A percentile compares a stretch with the other conserved stretches of the same genome.
Conservation (phyloP, 2,888 invertebrate species). For the Rhopalosiphum nymphaeae region DNA sequence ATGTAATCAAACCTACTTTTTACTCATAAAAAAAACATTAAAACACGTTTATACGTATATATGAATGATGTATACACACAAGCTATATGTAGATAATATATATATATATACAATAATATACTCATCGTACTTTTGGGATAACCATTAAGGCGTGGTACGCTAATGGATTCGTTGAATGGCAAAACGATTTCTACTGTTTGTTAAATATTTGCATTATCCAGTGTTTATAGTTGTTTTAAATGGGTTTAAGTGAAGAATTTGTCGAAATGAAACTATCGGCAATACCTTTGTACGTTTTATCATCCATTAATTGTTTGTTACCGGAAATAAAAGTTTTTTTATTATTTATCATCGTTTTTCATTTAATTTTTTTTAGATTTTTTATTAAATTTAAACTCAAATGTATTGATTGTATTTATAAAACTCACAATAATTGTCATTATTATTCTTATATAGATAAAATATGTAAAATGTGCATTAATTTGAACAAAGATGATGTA, state of each 20-base stretch:
- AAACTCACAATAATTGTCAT: not conserved
- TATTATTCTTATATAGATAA: not conserved
- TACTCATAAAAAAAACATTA: conserved; percentile 5
- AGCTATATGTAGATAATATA: not conserved
- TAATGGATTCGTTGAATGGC: conserved; percentile 34
- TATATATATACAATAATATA: not conserved
- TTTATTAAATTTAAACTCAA: not conserved
- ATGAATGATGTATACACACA: not conserved
- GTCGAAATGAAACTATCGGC: not conserved
- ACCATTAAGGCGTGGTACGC: conserved; percentile 34
- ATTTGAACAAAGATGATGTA: not conserved
- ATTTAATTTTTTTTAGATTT: not conserved
- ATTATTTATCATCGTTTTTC: not conserved
- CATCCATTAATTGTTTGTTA: not conserved
- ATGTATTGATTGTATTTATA: not conserved
- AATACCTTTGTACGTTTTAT: not conserved
- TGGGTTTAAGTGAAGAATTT: not conserved
- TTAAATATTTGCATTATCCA: conserved; percentile 25
- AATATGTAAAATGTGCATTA: not conserved
- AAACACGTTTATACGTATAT: not conserved
- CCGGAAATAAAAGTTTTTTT: not conserved
- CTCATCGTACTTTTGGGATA: conserved; percentile 4
- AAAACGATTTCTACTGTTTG: conserved; percentile 35
- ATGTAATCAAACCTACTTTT: conserved; percentile 6
- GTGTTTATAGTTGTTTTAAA: not conserved